Evolutionary conservation across 1,140 invertebrate species (phyloP), one percentile per base, ranked within the genome.

Genomic region (Leptinotarsa texana): DNA sequence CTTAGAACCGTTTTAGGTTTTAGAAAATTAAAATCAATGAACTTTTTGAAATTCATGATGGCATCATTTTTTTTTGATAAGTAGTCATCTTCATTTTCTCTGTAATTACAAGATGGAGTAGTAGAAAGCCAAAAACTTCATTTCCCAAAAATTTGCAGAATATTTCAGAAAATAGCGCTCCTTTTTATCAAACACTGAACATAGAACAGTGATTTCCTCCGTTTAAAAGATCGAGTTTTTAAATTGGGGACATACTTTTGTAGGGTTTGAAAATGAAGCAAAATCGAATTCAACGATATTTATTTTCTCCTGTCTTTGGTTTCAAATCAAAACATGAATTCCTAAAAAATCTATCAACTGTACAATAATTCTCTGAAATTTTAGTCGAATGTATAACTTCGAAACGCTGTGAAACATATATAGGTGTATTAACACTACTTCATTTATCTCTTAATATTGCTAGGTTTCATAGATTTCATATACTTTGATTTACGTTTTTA

Each of bases 231-330:
- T 42, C 11, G 33, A 8, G 33, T 42, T 3, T 42, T 8, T 42
- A 42, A 3, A 15, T 57, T 15, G 51, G 15, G 11, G 33, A 11
- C 1, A 42, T 42, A 42, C 33, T 42, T 42, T 42, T 62, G 61
- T 0, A 15, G 61, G 61, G 3, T 18, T 62, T 62, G 11, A 62
- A 62, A 62, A n/a, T 62, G 15, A 62, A 62, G 33, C 33, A 42
- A 63, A 71, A 71, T 33, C 65, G 72, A 74, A 71, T 77, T 77
- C 75, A 77, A 77, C 73, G 75, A 77, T 77, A 74, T 77, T 77
- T 77, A 77, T 77, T 77, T 72, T 61, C 21, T 22, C 65, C 65
- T 74, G 68, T 77, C 73, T 74, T 77, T 77, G 72, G 75, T 66
- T 57, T 77, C 69, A 77, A 74, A 77, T 74, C 61, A 77, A 77